A percentile compares a stretch with the other conserved stretches of the same genome.
These are phyloP conservation scores for Goniozus legneri DNA, from an alignment of 1,140 invertebrate genomes.

Conservation along the genomic window DNA sequence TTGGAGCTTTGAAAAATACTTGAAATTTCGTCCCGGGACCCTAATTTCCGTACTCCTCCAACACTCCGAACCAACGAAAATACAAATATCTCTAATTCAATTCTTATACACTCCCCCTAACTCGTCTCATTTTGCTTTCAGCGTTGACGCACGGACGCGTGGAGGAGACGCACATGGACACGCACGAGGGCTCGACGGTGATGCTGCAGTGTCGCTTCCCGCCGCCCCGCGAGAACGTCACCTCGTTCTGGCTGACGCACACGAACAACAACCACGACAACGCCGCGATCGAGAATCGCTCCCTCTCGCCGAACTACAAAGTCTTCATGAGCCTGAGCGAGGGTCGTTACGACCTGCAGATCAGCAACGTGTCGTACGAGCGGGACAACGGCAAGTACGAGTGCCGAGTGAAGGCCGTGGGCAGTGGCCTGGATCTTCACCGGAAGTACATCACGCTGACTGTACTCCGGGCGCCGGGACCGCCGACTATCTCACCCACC, in stretches of 20 bases:
- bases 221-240: slow-evolving; percentile 38
- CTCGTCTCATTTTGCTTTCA: too few species aligned
- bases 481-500: slow-evolving; percentile 71
- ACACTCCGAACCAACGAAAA: too few species aligned
- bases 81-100: too few species aligned
- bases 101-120: too few species aligned
- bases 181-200: slow-evolving; percentile 50
- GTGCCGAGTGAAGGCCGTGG: slow-evolving; percentile 80
- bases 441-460: slow-evolving; percentile 79
- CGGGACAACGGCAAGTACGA: slow-evolving; percentile 89
- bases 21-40: too few species aligned
- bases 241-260: slow-evolving; percentile 49
- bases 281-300: slow-evolving; percentile 42
- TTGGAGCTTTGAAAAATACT: too few species aligned
- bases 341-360: slow-evolving; percentile 83
- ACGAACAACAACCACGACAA: slow-evolving; percentile 49
- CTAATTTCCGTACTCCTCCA: too few species aligned
- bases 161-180: slow-evolving; percentile 49
- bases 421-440: slow-evolving; percentile 78
- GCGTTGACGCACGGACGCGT: slow-evolving; percentile 33
- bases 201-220: slow-evolving; percentile 44
- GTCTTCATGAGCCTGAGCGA: slow-evolving; percentile 60
- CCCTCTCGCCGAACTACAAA: slow-evolving; percentile 44
- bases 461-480: slow-evolving; percentile 78
- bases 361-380: slow-evolving; percentile 82